Percentiles rank a stretch among this genome's conserved stretches.
These are phyloP conservation scores for Leguminivora glycinivorella DNA, from an alignment of 1,140 invertebrate species.

Conservation along the genomic window DNA sequence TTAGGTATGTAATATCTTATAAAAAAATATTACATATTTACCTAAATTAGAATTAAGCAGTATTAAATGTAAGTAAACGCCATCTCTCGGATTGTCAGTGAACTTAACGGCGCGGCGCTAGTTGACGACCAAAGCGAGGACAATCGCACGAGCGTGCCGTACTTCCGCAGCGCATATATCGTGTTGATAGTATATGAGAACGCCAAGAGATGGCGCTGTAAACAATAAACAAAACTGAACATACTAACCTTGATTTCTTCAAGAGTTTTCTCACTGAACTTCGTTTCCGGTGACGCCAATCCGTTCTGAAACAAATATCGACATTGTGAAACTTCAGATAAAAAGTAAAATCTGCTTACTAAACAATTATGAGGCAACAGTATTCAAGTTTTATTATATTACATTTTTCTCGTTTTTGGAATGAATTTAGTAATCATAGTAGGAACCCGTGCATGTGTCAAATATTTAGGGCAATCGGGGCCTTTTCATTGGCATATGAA, in stretches of 20 bases:
- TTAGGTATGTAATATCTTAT: not conserved
- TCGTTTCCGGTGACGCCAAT: conserved; percentile 56
- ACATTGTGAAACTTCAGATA: not conserved
- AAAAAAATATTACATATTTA: not conserved
- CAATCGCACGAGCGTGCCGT: not conserved
- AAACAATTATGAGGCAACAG: too few species aligned
- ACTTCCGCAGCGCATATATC: not conserved
- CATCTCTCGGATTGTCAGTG: not conserved
- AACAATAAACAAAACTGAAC: not conserved
- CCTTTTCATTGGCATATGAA: too few species aligned
- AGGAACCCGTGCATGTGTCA: too few species aligned
- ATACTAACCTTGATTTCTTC: conserved; percentile 65
- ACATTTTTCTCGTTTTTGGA: too few species aligned
- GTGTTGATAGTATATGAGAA: not conserved
- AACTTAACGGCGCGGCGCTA: not conserved
- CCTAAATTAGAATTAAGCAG: not conserved
- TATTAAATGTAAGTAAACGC: not conserved
- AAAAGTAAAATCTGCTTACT: not conserved
- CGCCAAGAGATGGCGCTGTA: conserved; percentile 39
- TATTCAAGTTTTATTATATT: too few species aligned
- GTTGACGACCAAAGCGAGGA: not conserved
- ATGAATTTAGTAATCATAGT: too few species aligned
- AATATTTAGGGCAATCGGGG: too few species aligned
- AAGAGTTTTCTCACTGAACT: conserved; percentile 60
- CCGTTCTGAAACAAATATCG: conserved; percentile 53